Conservation (phyloP, 2,797 vertebrate species). For the Typhlichthys eigenmanni region DNA sequence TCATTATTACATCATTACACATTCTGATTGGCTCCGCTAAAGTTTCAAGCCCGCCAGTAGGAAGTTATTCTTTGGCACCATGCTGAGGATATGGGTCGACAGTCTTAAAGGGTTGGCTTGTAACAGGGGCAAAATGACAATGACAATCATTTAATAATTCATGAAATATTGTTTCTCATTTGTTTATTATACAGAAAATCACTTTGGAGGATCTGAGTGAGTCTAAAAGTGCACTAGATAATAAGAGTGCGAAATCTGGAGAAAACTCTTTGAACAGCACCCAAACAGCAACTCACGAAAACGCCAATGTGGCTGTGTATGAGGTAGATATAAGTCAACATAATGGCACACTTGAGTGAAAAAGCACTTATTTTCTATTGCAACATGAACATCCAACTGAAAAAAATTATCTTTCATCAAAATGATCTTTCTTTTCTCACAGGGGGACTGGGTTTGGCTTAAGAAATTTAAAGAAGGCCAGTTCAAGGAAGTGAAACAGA, state of each 20-base stretch:
- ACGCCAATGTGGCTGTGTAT: conserved; percentile 86
- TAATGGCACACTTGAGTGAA: background rate
- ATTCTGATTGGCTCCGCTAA: too few relatives aligned
- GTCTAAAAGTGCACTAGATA: conserved; percentile 76
- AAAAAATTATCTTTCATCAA: too few relatives aligned
- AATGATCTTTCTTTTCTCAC: conserved; percentile 13
- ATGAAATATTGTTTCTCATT: conserved; percentile 1
- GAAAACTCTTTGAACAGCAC: conserved; percentile 82
- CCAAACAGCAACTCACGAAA: conserved; percentile 79
- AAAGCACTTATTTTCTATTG: background rate
- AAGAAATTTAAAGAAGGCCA: conserved; percentile 83
- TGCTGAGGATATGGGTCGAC: too few relatives aligned
- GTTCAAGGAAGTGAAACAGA: conserved; percentile 79
- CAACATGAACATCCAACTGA: too few relatives aligned
- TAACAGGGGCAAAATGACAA: too few relatives aligned
- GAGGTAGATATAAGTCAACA: conserved; percentile 72
- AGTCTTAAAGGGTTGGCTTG: too few relatives aligned
- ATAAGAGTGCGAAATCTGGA: conserved; percentile 75
- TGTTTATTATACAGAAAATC: conserved; percentile 79
- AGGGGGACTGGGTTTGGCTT: conserved; percentile 94
- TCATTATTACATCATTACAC: too few relatives aligned
- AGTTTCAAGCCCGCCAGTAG: too few relatives aligned
- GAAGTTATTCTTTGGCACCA: too few relatives aligned
- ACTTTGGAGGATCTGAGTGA: conserved; percentile 85
- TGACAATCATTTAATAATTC: too few relatives aligned